phyloP scores from a whole-genome alignment of 2,888 invertebrate species.

The Luffia ferchaultella region DNA sequence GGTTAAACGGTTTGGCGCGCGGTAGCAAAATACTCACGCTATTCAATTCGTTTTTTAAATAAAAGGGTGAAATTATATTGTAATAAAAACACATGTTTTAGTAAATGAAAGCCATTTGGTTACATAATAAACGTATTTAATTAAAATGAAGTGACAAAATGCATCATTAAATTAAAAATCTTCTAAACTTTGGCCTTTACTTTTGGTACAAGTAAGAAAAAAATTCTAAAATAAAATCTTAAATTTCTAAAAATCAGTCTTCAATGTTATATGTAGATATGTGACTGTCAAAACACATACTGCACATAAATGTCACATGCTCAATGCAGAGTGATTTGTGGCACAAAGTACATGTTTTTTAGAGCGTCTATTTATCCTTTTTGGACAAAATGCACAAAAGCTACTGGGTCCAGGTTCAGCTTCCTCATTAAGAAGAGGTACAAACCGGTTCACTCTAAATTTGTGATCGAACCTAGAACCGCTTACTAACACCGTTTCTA shows the following conservation, averaged over 20 bases:
- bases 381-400: background rate
- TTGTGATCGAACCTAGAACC: conserved; percentile 5
- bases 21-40: no score
- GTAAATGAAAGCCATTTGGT: no score
- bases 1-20: no score
- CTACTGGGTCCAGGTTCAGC: background rate
- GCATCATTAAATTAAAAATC: no score
- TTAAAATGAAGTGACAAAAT: no score
- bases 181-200: background rate
- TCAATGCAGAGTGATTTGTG: conserved; percentile 1
- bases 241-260: background rate
- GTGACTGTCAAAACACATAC: background rate
- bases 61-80: no score
- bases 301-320: background rate
- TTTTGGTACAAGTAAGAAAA: background rate
- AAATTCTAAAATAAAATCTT: no score
- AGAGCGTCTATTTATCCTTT: background rate
- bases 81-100: no score
- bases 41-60: no score
- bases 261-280: background rate
- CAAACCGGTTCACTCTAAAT: conserved; percentile 1
- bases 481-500: no score
- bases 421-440: background rate
- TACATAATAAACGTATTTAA: no score
- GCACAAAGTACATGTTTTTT: conserved; percentile 4